These are phyloP conservation scores for Cochlearius cochlearius DNA, from an alignment of 2,113 vertebrate species.

Conservation along the genomic window DNA sequence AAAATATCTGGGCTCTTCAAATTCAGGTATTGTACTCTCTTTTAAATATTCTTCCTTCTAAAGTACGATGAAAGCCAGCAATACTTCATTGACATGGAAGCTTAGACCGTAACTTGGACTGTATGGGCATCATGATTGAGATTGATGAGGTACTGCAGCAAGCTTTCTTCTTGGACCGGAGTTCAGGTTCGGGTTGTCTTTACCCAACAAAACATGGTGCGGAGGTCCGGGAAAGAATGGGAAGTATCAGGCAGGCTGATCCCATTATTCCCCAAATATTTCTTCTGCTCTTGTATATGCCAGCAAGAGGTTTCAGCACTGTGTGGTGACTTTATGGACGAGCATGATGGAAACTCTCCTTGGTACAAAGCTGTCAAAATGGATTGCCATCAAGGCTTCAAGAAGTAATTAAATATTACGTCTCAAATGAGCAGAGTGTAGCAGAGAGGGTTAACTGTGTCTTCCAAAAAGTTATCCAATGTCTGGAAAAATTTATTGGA, in stretches of 20 bases:
- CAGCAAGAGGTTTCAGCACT: not conserved
- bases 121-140: not conserved
- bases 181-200: not conserved
- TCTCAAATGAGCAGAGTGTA: not conserved
- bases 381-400: not conserved
- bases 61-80: not conserved
- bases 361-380: not conserved
- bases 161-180: not conserved
- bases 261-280: not conserved
- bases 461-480: not conserved
- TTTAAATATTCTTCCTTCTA: not conserved
- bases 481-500: not conserved
- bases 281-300: not conserved
- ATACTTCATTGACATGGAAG: not conserved
- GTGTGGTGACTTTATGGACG: not conserved
- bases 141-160: not conserved
- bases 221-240: not conserved
- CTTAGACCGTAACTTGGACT: not conserved
- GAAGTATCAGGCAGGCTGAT: not conserved
- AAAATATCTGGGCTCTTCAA: not conserved
- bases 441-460: not conserved
- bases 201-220: not conserved
- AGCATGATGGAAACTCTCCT: not conserved
- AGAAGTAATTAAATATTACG: not conserved
- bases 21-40: not conserved